Base-by-base conservation (phyloP, 2,888 invertebrate species). In the Chymomyza fuscimana region DNA sequence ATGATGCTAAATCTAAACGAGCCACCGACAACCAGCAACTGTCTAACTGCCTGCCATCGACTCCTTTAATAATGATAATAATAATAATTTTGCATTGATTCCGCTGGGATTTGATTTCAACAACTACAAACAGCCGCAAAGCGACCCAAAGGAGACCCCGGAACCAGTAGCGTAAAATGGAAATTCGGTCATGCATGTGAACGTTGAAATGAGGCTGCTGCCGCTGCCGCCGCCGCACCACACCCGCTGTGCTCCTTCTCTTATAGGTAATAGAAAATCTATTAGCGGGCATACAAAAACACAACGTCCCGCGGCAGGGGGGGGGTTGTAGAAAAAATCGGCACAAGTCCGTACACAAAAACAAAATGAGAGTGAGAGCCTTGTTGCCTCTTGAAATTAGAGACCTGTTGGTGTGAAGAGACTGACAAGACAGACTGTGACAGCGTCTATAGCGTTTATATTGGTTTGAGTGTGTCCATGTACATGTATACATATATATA, bases 21-120 rank as follows among this genome's bases (percentile, higher is more conserved):
- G 32, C 32, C 32, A 32, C 32, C 9, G 32, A 59, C 59, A 58
- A 5, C 3, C 12, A 58, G 22, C 22, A 19, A 19, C 40, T 46
- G 40, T 12, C 40, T 63, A 19, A 19, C 40, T 46, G 40, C 40
- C 40, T 63, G 70, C 66, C 78, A 79, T 80, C 77, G 77, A 83
- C 78, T 82, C 82, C 72, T 84, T 79, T 77, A 80, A 86, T 86
- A 83, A 86, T 81, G 72, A 83, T 78, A 84, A 86, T 83, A 78
- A 83, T 58, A 58, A 58, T 56, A 25, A 25, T 79, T 84, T 79
- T 72, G 78, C 67, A 72, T 74, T 76, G 80, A 69, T 76, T 74
- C 83, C 83, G 71, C 50, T 84, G 83, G 83, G 83, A 81, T 64
- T 74, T 67, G 16, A 62, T 40, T 19, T 61, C 61, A 63, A 52